Conservation (phyloP, 2,797 vertebrate genomes). For the Buceros bicornis region DNA sequence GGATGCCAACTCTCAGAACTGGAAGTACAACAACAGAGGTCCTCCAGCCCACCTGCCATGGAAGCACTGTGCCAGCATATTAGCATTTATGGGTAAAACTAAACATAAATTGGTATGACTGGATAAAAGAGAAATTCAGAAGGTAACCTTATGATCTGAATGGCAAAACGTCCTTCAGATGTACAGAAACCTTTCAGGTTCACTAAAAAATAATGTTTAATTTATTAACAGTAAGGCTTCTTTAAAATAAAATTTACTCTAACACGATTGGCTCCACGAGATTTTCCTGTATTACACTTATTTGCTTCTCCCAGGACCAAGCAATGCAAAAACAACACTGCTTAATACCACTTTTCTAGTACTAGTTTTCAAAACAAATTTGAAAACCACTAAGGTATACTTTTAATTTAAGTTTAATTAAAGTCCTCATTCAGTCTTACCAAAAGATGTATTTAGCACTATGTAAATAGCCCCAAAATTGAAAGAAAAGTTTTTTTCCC, state of each 20-base stretch:
- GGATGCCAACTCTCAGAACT: not conserved
- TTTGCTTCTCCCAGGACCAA: not conserved
- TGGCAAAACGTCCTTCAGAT: not conserved
- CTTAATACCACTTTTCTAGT: slow-evolving; percentile 16
- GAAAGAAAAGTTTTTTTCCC: slow-evolving; percentile 47
- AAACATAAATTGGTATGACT: accelerated
- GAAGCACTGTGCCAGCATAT: not conserved
- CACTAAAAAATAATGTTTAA: not conserved
- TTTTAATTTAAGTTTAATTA: slow-evolving; percentile 73
- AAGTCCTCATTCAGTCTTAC: slow-evolving; percentile 61
- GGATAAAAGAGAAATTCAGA: not conserved
- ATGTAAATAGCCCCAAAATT: slow-evolving; percentile 74
- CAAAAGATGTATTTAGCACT: slow-evolving; percentile 64
- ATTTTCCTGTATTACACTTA: not conserved
- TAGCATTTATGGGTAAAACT: not conserved
- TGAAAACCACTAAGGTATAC: slow-evolving; percentile 62
- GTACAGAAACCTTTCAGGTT: not conserved
- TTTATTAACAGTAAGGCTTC: not conserved
- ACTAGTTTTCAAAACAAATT: slow-evolving; percentile 67
- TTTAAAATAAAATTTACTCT: not conserved
- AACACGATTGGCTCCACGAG: not conserved
- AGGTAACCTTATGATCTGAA: not conserved
- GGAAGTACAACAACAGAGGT: not conserved
- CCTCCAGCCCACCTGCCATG: accelerated
- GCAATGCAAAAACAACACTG: not conserved